These are phyloP conservation scores for Damaliscus lunatus DNA, from an alignment of 2,113 vertebrate genomes.

Conservation along the genomic window DNA sequence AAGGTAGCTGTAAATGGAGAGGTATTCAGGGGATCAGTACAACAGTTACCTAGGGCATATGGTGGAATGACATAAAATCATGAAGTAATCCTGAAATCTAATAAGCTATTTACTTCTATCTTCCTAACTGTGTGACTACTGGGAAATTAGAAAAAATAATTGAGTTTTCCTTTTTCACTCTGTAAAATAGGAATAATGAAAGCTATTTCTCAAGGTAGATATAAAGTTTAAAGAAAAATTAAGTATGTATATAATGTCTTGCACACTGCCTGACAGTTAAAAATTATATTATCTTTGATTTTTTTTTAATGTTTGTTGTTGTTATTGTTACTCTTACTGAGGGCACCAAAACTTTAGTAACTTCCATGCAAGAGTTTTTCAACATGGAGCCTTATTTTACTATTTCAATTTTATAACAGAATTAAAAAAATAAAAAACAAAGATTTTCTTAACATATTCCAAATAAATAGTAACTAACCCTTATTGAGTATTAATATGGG, in stretches of 20 bases:
- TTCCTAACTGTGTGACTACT: not conserved
- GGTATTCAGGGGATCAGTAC: not conserved
- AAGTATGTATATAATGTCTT: not conserved
- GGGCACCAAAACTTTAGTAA: not conserved
- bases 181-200: not conserved
- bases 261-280: not conserved
- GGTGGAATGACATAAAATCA: not conserved
- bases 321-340: not conserved
- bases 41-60: not conserved
- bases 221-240: not conserved
- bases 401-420: not conserved
- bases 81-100: not conserved
- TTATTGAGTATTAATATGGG: not conserved
- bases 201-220: not conserved
- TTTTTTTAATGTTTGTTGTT: not conserved
- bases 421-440: not conserved
- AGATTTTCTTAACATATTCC: not conserved
- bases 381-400: not conserved
- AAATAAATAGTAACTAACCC: not conserved
- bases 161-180: not conserved
- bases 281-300: not conserved
- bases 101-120: not conserved
- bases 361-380: not conserved
- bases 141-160: not conserved
- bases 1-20: not conserved